A percentile compares a stretch with the other conserved stretches of the same genome.
phyloP scores from a whole-genome alignment of 2,888 invertebrate genomes.

The Pristionchus mayeri region DNA sequence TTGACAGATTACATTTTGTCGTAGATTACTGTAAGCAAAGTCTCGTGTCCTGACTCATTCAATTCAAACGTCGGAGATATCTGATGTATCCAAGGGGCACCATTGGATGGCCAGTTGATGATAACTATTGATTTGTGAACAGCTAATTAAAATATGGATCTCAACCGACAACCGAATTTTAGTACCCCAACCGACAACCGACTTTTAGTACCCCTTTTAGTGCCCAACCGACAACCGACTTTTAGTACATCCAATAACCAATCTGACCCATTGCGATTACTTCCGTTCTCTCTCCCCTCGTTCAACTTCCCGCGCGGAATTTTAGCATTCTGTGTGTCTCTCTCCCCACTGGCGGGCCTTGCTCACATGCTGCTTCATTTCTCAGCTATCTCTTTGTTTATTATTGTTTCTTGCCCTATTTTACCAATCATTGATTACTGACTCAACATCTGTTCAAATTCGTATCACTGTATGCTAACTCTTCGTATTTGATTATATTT shows the following conservation, averaged over 20 bases:
- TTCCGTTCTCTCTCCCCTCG: neutral
- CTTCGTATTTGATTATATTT: neutral
- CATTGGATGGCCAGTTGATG: no score
- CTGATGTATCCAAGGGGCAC: no score
- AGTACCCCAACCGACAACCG: no score
- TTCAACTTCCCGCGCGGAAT: neutral
- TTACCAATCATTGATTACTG: neutral
- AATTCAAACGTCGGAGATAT: neutral
- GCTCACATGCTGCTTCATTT: constrained; percentile 36
- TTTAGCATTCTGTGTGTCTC: neutral
- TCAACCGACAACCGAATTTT: no score
- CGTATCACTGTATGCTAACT: neutral
- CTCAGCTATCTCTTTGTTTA: constrained; percentile 5
- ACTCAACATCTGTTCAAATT: neutral
- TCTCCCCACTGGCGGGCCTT: neutral
- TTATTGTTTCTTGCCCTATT: neutral
- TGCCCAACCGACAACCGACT: neutral
- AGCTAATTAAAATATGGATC: no score
- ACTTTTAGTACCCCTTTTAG: neutral
- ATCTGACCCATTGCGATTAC: neutral
- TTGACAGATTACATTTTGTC: no score
- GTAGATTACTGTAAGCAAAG: no score
- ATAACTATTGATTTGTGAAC: no score
- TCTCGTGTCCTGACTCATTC: neutral
- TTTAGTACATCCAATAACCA: neutral